Percentiles rank a stretch among this genome's conserved stretches.
These are phyloP conservation scores for Ancistrus triradiatus DNA, from an alignment of 2,113 vertebrate genomes.

Conservation along the genomic window DNA sequence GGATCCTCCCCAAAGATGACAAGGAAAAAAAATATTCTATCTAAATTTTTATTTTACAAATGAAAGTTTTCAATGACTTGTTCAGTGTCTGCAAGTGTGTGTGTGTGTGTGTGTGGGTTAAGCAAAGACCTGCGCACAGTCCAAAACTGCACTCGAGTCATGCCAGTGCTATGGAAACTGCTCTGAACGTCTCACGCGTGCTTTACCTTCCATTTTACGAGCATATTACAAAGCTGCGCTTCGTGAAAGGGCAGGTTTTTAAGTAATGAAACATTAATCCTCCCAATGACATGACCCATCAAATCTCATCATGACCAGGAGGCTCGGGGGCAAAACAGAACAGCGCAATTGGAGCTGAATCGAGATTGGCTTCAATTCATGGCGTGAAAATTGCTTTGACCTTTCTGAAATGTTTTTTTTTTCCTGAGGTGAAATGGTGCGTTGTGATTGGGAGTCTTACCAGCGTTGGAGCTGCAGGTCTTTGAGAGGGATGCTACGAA, in stretches of 20 bases:
- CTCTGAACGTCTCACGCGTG: not conserved
- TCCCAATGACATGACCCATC: slow-evolving; percentile 9
- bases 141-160: too few relatives aligned
- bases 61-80: too few relatives aligned
- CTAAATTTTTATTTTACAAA: too few relatives aligned
- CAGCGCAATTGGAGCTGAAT: not conserved
- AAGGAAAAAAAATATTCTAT: too few relatives aligned
- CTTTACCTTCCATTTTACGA: not conserved
- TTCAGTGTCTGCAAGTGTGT: too few relatives aligned
- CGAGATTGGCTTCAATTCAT: not conserved
- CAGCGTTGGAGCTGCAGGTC: slow-evolving; percentile 78
- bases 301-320: slow-evolving; percentile 12
- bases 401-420: slow-evolving; percentile 4
- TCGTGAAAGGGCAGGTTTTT: not conserved
- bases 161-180: too few relatives aligned
- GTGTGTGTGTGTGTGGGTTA: too few relatives aligned
- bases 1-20: too few relatives aligned
- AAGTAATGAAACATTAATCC: slow-evolving; percentile 9
- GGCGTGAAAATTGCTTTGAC: slow-evolving; percentile 8
- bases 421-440: not conserved
- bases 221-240: not conserved
- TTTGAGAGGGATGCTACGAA: slow-evolving; percentile 81
- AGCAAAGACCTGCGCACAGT: too few relatives aligned
- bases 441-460: slow-evolving; percentile 56
- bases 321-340: not conserved